Base-by-base conservation (phyloP, 2,888 invertebrate species). In the Mactromeris polynyma region DNA sequence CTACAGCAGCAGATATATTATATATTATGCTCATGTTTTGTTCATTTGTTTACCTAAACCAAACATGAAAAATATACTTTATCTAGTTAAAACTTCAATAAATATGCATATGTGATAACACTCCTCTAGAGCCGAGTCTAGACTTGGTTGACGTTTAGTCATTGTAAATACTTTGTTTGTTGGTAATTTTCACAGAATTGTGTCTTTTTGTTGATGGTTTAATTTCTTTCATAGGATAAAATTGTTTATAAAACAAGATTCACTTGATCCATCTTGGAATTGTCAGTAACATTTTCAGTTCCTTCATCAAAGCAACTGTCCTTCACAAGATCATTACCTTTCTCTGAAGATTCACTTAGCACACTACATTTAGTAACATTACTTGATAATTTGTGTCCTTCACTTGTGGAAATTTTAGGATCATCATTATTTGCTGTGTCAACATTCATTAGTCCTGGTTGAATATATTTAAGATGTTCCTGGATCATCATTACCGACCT, bases 141-240 rank as follows among this genome's bases (percentile, higher is more conserved):
- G 19, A 58, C 86, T 87, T 6, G 83, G 78, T 38, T 87, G 86
- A 19, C 86, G 77, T 64, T 87, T 87, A 0, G 81, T 87, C 82
- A 77, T 54, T 9, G 31, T 78, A 87, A 58, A 87, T 87, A 40
- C 78, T 87, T 38, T 80, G 85, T 64, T 85, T 80, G 80, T 46
- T 84, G 46, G 77, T 26, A 11, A 46, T 42, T 80, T 80, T 42
- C n/a, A 80, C n/a, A 2, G 73, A 73, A 36, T 36, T 73, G 9
- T 73, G 73, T 21, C 73, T 26, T 33, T 73, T 73, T 73, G 33
- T 36, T 19, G 73, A 36, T 33, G 73, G 73, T 73, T 73, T 73
- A 0, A 73, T 33, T 73, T 19, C 36, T 14, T 33, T 73, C 17
- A 73, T 38, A 21, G 84, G 78, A 38, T 84, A 84, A 38, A 77